Evolutionary conservation across 1,140 invertebrate species (phyloP).

Genomic region (Spodoptera frugiperda): DNA sequence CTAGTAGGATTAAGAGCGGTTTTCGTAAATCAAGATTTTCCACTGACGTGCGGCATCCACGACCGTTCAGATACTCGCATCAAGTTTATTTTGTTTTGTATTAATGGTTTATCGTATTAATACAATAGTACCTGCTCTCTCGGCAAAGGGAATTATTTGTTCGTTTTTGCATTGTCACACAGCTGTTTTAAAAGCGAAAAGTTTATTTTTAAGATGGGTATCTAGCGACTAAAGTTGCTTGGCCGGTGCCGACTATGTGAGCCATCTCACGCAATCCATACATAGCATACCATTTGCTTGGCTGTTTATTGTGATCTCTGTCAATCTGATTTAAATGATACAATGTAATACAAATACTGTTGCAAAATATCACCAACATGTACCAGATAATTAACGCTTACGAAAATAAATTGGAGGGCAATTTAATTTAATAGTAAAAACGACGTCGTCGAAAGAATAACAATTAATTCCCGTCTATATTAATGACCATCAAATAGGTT

Average conservation of each 20-base stretch:
- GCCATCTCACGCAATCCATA: constrained; percentile 40
- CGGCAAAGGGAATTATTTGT: constrained; percentile 42
- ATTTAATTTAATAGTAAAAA: constrained; percentile 8
- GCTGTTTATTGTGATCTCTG: constrained; percentile 28
- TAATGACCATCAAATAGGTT: constrained; percentile 23
- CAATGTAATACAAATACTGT: neutral
- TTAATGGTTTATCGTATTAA: constrained; percentile 55
- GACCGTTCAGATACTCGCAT: constrained; percentile 37
- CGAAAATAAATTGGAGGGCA: neutral
- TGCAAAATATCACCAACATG: too few species aligned
- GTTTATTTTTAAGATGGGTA: constrained; percentile 51
- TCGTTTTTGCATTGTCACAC: constrained; percentile 54
- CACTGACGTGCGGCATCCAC: neutral
- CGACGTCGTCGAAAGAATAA: neutral
- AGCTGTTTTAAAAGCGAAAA: constrained; percentile 51
- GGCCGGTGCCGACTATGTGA: constrained; percentile 14
- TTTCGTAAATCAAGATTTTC: too few species aligned
- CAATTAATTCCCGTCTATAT: constrained; percentile 30
- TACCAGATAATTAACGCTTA: too few species aligned
- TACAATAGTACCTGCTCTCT: constrained; percentile 57
- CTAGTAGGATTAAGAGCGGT: too few species aligned
- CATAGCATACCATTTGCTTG: neutral
- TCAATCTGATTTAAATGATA: constrained; percentile 8
- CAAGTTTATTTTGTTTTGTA: constrained; percentile 47
- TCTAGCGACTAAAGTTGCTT: constrained; percentile 37